phyloP scores from a whole-genome alignment of 2,113 vertebrate genomes.

The Pomatorhinus ruficollis region DNA sequence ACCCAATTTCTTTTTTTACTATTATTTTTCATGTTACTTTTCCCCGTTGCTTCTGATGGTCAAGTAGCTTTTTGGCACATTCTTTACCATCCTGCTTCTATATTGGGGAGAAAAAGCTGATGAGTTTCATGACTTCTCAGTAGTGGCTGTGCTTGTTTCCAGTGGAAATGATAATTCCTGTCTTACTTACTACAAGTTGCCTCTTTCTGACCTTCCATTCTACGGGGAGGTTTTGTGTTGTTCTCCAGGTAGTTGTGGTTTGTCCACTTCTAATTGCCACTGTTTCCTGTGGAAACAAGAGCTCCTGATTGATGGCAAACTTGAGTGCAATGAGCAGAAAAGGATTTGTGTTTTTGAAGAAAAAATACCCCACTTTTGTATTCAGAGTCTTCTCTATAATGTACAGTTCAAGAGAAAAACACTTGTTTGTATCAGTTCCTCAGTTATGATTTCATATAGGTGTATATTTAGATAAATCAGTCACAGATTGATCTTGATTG shows the following conservation, averaged over 20 bases:
- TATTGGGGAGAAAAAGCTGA: not conserved
- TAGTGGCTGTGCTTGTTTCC: slow-evolving; percentile 45
- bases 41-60: not conserved
- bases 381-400: not conserved
- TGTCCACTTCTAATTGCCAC: not conserved
- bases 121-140: not conserved
- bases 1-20: not conserved
- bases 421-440: not conserved
- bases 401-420: not conserved
- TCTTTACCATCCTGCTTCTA: not conserved
- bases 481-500: not conserved
- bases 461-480: not conserved
- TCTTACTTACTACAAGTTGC: slow-evolving; percentile 5
- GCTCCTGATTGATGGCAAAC: not conserved
- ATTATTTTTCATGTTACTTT: not conserved
- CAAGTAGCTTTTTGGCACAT: not conserved
- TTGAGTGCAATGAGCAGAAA: not conserved
- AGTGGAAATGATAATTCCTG: slow-evolving; percentile 58
- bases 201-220: slow-evolving; percentile 18
- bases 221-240: not conserved
- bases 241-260: not conserved
- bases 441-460: not conserved
- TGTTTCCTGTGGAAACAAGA: slow-evolving; percentile 64
- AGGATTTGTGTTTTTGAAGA: not conserved
- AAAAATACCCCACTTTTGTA: not conserved